Base-by-base conservation (phyloP, 2,113 vertebrate genomes). In the Dicerorhinus sumatrensis region DNA sequence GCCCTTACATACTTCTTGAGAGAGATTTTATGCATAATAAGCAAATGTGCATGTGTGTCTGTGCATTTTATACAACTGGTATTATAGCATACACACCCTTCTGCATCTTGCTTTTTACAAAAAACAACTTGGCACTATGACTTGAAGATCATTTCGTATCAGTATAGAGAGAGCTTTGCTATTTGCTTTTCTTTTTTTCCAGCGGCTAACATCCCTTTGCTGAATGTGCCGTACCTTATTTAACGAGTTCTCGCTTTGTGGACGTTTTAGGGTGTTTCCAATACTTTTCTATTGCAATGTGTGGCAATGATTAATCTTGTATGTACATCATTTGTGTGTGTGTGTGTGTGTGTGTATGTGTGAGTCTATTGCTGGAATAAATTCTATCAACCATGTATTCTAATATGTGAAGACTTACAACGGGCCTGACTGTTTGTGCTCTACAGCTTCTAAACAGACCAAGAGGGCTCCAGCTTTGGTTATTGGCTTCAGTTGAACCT, bases 121-220 rank as follows among this genome's bases (percentile, higher is more conserved):
- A 56, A 62, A 76, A 56, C 72, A 75, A 70, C 31, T 94, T 70
- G 54, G 17, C 12, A 56, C n/a, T 58, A 58, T 89, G 77, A 92
- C 62, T 81, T 85, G 58, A 39, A 89, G 54, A 75, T 92, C 8
- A 85, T 94, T 96, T 92, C 27, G 17, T 81, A 23, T 76, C 58
- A 70, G 60, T 51, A 65, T 18, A 84, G 48, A 89, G n/a, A 86
- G 56, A 82, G 39, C 27, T 39, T 89, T 80, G 18, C n/a, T 20
- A 51, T 81, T 79, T 33, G 18, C 5, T 94, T 85, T 75, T 60
- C 51, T 54, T 89, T 79, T 88, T 72, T 48, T 33, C 25, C 0
- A 46, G 29, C 42, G 95, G 42, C n/a, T 91, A 69, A 20, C 31
- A 75, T 42, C 18, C 12, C 20, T 27, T 91, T 95, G 42, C 31